Base-by-base conservation (phyloP, 2,888 invertebrate genomes). In the Volucella inflata region DNA sequence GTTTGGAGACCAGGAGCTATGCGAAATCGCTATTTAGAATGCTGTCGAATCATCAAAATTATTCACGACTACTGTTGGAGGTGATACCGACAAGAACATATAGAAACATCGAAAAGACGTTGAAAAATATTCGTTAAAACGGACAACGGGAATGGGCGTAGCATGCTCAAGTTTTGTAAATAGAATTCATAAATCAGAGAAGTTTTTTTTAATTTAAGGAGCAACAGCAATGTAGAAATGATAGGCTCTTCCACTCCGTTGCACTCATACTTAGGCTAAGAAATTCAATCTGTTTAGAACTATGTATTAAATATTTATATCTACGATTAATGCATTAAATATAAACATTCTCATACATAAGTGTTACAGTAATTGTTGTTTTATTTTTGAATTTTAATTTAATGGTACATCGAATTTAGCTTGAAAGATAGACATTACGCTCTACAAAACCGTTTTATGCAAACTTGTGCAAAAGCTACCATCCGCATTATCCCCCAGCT, bases 91-190 rank as follows among this genome's bases (percentile, higher is more conserved):
- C 95, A 12, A 95, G 95, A 88, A 95, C 96, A 8, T 94, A 97
- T 89, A 94, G 97, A 87, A 96, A 97, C 89, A 96, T 98, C 76
- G 95, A 96, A 89, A 98, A 98, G 91, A 95, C 95, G 74, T 93
- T 98, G 8, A 90, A 89, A 83, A 91, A 87, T 88, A 91, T 92
- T 88, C 88, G 67, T 64, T 88, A 67, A 87, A 55, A 12, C 21
- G 12, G 0, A 21, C 30, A n/a, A n/a, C n/a, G n/a, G n/a, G 36
- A 55, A 48, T 36, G 30, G 30, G 53, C 48, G 17, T 6, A 30
- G 30, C 14, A 70, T n/a, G 12, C 42, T 14, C 11, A 30, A 38
- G n/a, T 67, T 14, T 59, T 84, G 84, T 84, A 80, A 57, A 81
- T 76, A 85, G 60, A 50, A 46, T 21, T 51, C 65, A 79, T 46